Base-by-base conservation (phyloP, 1,140 invertebrate species). In the Pissodes strobi region DNA sequence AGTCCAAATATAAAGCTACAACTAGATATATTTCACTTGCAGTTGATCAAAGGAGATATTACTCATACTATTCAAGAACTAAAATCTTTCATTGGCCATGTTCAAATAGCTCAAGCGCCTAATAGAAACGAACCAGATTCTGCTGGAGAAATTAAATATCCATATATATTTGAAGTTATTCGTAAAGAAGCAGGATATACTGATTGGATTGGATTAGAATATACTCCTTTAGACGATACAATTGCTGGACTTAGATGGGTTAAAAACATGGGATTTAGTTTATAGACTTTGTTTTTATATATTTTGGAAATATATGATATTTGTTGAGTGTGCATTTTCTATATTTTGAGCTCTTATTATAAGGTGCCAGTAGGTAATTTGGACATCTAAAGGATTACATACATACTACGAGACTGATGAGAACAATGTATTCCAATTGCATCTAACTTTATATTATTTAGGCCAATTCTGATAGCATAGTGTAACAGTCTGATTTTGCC, bases 41-140 rank as follows among this genome's bases (percentile, higher is more conserved):
- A 97, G 81, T 87, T 90, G 51, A 90, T 94, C 58, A 81, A 83
- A 76, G 93, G 94, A 48, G 90, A 95, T 78, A 79, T 97, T 17
- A 89, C 90, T 0, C 84, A 88, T 64, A 88, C 84, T 43, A 86
- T 96, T 8, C 84, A 88, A 69, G 83, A 89, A 48, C 82, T 87
- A 51, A 79, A 88, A 64, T 85, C 88, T 3, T 85, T 86, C 75
- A 85, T 90, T 69, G 92, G 92, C 0, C 86, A 88, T 75, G 81
- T 87, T 22, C 86, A 95, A 86, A 89, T 97, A 64, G 92, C 94
- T 23, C 94, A 97, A 84, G 92, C 91, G 8, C 95, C 94, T 21
- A 79, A 88, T 61, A 82, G 95, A 62, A 84, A 92, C 73, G 94
- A 97, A 76, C 94, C 94, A 2, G 84, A 93, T 69, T 84, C 84